Evolutionary conservation across 2,888 invertebrate genomes (phyloP).

Genomic region (Stenolophus ochropezus): DNA sequence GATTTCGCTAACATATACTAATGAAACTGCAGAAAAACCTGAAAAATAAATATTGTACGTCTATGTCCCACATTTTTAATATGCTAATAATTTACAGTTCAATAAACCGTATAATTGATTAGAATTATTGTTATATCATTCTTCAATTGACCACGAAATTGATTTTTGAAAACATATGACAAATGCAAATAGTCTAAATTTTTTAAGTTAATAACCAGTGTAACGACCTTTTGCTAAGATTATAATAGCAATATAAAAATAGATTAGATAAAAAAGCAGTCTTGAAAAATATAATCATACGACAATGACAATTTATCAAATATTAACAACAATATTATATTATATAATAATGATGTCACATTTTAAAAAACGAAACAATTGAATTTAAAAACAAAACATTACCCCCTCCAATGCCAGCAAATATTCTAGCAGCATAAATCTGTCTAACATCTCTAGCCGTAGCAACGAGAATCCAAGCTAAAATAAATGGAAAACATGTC

Average conservation of each 20-base stretch:
- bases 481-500: constrained; percentile 72
- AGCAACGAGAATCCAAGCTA: constrained; percentile 74
- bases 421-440: constrained; percentile 74
- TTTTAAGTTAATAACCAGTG: neutral
- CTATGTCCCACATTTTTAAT: neutral
- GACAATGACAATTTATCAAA: neutral
- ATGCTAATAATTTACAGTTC: neutral
- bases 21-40: constrained; percentile 75
- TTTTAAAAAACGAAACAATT: neutral
- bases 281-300: neutral
- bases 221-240: neutral
- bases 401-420: constrained; percentile 76
- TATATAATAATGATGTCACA: no score
- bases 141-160: neutral
- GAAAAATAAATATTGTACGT: constrained; percentile 55
- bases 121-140: neutral
- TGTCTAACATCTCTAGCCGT: constrained; percentile 71
- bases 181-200: no score
- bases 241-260: neutral
- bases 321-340: neutral
- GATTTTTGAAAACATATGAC: neutral
- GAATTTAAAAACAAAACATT: constrained; percentile 45
- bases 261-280: neutral
- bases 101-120: neutral
- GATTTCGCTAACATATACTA: constrained; percentile 78